A percentile compares a stretch with the other conserved stretches of the same genome.
These are phyloP conservation scores for Cataglyphis hispanica DNA, from an alignment of 1,140 invertebrate species.

Conservation along the genomic window DNA sequence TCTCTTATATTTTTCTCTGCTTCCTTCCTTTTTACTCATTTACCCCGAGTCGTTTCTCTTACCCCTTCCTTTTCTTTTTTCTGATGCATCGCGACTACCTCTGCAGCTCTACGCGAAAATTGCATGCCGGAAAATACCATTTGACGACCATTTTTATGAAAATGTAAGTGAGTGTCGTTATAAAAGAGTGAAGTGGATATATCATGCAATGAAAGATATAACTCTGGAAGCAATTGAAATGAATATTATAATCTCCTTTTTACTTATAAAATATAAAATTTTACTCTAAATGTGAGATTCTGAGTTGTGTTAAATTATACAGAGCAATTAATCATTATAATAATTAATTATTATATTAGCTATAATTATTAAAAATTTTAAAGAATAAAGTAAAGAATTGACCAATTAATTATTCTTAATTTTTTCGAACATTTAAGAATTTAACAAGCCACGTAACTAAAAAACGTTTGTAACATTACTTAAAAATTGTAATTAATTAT, in stretches of 20 bases:
- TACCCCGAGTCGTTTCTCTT: background rate
- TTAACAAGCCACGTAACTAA: background rate
- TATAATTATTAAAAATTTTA: background rate
- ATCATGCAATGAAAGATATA: background rate
- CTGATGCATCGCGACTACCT: conserved; percentile 15
- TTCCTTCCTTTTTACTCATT: background rate
- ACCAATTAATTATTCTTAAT: background rate
- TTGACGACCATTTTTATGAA: conserved; percentile 28
- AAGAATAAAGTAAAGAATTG: too few species aligned
- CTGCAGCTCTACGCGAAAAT: conserved; percentile 1
- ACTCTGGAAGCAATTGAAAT: background rate
- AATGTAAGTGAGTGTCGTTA: conserved; percentile 8
- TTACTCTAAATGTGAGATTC: background rate
- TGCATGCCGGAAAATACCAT: background rate
- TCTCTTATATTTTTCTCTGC: conserved; percentile 36
- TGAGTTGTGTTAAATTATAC: background rate
- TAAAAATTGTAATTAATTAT: background rate
- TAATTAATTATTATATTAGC: too few species aligned
- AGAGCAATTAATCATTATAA: background rate
- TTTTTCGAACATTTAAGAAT: background rate
- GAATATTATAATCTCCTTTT: background rate
- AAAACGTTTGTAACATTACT: background rate
- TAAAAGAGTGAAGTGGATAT: background rate
- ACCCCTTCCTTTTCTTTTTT: background rate
- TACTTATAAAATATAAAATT: background rate